Conservation (phyloP, 2,113 vertebrate genomes). For the Tinamus guttatus region DNA sequence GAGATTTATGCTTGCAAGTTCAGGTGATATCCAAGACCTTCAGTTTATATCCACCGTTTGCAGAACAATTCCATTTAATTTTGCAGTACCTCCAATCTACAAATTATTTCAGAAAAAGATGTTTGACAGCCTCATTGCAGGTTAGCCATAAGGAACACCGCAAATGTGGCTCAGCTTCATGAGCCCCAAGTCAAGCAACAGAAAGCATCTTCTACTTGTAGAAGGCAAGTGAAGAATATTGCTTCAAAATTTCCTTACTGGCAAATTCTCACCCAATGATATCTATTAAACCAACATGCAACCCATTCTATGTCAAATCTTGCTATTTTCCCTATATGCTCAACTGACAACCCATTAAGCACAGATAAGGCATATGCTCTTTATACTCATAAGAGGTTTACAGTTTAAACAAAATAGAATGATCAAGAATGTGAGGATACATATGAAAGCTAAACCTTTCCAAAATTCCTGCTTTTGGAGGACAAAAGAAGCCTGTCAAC, state of each 20-base stretch:
- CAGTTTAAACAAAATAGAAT: background rate
- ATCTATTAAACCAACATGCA: background rate
- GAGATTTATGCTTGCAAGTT: background rate
- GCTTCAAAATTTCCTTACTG: background rate
- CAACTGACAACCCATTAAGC: background rate
- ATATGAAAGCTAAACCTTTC: fast-evolving
- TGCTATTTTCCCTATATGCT: background rate
- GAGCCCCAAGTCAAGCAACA: fast-evolving
- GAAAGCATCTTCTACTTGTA: background rate
- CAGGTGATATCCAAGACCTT: background rate
- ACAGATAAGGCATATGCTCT: background rate
- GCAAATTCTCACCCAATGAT: background rate
- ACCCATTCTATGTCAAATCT: background rate
- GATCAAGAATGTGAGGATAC: fast-evolving
- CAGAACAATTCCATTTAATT: background rate
- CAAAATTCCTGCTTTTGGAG: background rate
- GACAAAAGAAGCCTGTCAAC: background rate
- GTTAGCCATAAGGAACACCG: background rate
- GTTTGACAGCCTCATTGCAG: background rate
- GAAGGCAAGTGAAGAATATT: fast-evolving
- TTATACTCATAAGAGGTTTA: background rate
- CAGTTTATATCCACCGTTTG: fast-evolving
- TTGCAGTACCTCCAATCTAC: background rate
- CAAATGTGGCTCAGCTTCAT: background rate
- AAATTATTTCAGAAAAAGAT: background rate